Percentiles rank a stretch among this genome's conserved stretches.
Evolutionary conservation across 2,888 invertebrate genomes (phyloP).

Genomic region (Habrosyne pyritoides): DNA sequence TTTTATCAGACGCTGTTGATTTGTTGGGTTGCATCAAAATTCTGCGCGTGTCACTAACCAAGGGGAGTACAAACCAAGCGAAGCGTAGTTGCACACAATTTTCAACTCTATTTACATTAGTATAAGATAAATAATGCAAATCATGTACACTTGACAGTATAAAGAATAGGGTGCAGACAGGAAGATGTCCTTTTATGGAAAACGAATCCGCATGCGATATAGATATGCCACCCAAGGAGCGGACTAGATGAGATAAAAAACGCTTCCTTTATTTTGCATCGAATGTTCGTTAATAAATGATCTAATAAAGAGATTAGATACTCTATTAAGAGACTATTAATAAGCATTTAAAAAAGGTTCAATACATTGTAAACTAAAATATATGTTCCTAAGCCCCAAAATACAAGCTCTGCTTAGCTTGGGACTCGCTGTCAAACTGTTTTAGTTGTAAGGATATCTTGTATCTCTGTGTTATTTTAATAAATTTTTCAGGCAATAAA

Average conservation of each 20-base stretch:
- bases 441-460: too few species aligned
- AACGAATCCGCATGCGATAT: conserved; percentile 57
- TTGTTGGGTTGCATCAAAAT: conserved; percentile 63
- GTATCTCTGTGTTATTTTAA: too few species aligned
- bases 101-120: not conserved
- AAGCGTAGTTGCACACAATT: conserved; percentile 11
- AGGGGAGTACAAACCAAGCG: conserved; percentile 33
- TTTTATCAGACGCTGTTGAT: conserved; percentile 18
- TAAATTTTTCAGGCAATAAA: too few species aligned
- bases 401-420: too few species aligned
- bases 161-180: conserved; percentile 45
- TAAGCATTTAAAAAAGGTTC: too few species aligned
- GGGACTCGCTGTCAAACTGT: too few species aligned
- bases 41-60: conserved; percentile 58
- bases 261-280: not conserved
- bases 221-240: conserved; percentile 65
- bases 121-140: not conserved
- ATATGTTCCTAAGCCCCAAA: too few species aligned
- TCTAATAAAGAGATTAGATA: too few species aligned
- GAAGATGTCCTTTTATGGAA: conserved; percentile 67
- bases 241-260: conserved; percentile 15
- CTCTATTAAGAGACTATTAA: too few species aligned
- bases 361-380: too few species aligned
- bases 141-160: conserved; percentile 27
- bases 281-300: not conserved